Conservation (phyloP, 1,140 invertebrate species). For the Steinernema khuongi region DNA sequence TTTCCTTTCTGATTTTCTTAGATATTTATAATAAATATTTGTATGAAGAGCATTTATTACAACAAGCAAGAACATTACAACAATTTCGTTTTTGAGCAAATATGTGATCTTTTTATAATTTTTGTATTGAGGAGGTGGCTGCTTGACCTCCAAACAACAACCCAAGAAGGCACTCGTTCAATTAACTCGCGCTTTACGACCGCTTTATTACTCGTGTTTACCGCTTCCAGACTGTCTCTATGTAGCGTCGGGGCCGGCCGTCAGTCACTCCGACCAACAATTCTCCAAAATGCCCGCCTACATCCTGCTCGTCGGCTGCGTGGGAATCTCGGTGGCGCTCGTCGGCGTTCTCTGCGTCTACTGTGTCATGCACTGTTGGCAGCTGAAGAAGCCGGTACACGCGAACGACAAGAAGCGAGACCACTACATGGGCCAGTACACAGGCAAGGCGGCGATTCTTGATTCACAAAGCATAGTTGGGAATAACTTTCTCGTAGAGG, state of each 20-base stretch:
- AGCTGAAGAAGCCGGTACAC: not conserved
- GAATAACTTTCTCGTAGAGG: too few relatives aligned
- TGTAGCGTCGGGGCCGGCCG: not conserved
- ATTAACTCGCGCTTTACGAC: too few relatives aligned
- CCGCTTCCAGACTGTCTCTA: conserved; percentile 11
- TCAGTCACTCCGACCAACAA: not conserved
- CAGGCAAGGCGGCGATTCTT: not conserved
- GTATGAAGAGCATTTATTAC: too few relatives aligned
- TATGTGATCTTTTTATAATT: too few relatives aligned
- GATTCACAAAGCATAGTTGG: not conserved
- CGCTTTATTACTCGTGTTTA: too few relatives aligned
- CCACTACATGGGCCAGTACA: not conserved
- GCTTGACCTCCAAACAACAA: too few relatives aligned
- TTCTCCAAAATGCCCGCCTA: conserved; percentile 15
- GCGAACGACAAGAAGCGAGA: not conserved
- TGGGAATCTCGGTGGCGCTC: not conserved
- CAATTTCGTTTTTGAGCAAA: too few relatives aligned
- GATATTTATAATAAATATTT: too few relatives aligned
- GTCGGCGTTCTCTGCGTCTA: conserved; percentile 4
- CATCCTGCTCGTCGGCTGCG: not conserved
- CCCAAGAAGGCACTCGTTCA: too few relatives aligned
- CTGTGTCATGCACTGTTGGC: conserved; percentile 9
- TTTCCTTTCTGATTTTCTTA: too few relatives aligned
- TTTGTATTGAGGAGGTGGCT: too few relatives aligned
- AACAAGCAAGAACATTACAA: too few relatives aligned